phyloP scores from a whole-genome alignment of 2,888 invertebrate species.

The Rhimphoctona megacephalus region DNA sequence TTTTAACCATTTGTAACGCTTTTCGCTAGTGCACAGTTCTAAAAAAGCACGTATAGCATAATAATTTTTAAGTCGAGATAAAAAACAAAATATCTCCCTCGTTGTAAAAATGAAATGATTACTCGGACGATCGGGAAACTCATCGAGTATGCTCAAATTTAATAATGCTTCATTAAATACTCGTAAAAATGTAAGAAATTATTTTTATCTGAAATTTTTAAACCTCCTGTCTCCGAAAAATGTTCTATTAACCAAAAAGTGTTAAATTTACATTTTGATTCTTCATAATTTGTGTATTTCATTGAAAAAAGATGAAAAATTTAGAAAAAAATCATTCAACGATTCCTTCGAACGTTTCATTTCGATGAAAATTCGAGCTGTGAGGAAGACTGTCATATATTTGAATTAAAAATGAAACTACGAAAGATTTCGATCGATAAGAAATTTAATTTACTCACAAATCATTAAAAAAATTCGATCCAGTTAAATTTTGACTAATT shows the following conservation, averaged over 20 bases:
- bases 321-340: neutral
- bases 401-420: neutral
- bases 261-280: neutral
- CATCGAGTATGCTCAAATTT: conserved; percentile 51
- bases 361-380: neutral
- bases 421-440: neutral
- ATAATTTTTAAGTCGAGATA: neutral
- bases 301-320: neutral
- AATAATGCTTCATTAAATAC: conserved; percentile 11
- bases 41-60: neutral
- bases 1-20: neutral
- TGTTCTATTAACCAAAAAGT: neutral
- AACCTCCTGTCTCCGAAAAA: neutral
- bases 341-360: neutral
- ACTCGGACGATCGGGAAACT: conserved; percentile 4
- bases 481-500: neutral
- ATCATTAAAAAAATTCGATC: neutral
- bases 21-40: neutral
- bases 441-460: neutral
- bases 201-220: neutral
- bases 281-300: neutral
- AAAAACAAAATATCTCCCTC: conserved; percentile 7
- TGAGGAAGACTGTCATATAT: neutral
- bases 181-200: conserved; percentile 9
- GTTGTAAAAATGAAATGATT: conserved; percentile 36